Evolutionary conservation across 2,113 vertebrate genomes (phyloP), one percentile per base, ranked within the genome.

Genomic region (Onychostruthus taczanowskii): DNA sequence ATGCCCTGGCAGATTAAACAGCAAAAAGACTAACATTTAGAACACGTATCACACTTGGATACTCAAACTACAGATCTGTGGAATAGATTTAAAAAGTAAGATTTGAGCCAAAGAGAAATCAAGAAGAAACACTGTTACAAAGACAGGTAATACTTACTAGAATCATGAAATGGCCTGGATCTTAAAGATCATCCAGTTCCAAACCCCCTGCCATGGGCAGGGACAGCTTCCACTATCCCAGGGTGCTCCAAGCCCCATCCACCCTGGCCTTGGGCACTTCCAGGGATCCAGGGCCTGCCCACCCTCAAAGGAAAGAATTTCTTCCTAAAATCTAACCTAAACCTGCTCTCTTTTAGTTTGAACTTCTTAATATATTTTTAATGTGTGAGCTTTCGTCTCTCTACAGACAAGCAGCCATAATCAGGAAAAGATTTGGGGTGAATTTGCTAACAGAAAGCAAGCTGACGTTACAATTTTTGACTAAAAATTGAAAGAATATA

Each of bases 171-270:
- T 44, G 5, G 7, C 7, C 43, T 63, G 63, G 17, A 70, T 30
- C 18, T 33, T 33, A 27, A 49, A 37, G 41, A 5, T 3, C 31
- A 63, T 27, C 13, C 31, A 20, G 3, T 49, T 9, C 53, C 35
- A 31, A 41, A 2, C 16, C 4, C 23, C 4, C 20, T 61, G 23
- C 26, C 55, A 11, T 2, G 8, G 7, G 5, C 39, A 76, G n/a
- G 24, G 70, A 55, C 62, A 47, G 1, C 2, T 70, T 2, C 31
- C 49, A 33, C 10, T 4, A 0, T 0, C 18, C 31, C 56, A 63
- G 8, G 18, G 0, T 12, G 5, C 35, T 37, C 35, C 49, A 33
- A 84, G 15, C 12, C 26, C 21, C 0, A 0, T 27, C 79, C 63
- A 84, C 0, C 22, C 49, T 56, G 43, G 31, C 31, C 35, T 44